phyloP scores from a whole-genome alignment of 2,113 vertebrate genomes.

The Serinus canaria region DNA sequence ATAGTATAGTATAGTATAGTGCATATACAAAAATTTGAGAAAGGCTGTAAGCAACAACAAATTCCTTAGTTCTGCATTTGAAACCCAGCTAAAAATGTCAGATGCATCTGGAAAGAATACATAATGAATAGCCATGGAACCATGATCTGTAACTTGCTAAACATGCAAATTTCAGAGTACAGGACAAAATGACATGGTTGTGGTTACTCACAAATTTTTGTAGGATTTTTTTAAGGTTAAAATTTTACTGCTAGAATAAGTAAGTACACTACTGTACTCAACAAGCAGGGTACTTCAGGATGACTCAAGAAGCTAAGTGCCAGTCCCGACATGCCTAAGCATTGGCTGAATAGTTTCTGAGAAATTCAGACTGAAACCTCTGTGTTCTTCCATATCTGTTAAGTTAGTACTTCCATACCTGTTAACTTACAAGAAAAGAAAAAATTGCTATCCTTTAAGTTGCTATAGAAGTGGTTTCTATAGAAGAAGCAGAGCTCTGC shows the following conservation, averaged over 20 bases:
- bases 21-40: background rate
- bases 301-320: background rate
- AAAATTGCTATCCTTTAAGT: background rate
- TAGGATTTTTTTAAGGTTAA: background rate
- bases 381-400: background rate
- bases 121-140: background rate
- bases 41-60: background rate
- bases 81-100: background rate
- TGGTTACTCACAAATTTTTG: background rate
- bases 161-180: background rate
- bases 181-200: background rate
- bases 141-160: background rate
- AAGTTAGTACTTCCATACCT: background rate
- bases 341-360: background rate
- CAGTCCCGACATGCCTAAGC: rapidly evolving
- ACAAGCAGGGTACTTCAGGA: background rate
- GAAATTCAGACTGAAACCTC: background rate
- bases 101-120: background rate
- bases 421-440: background rate
- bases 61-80: background rate
- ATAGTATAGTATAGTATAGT: background rate
- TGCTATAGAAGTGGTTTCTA: background rate
- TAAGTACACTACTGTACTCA: background rate
- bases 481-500: background rate
- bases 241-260: background rate